Percentiles rank a stretch among this genome's conserved stretches.
phyloP scores from a whole-genome alignment of 2,888 invertebrate species.

The Thymelicus lineola region DNA sequence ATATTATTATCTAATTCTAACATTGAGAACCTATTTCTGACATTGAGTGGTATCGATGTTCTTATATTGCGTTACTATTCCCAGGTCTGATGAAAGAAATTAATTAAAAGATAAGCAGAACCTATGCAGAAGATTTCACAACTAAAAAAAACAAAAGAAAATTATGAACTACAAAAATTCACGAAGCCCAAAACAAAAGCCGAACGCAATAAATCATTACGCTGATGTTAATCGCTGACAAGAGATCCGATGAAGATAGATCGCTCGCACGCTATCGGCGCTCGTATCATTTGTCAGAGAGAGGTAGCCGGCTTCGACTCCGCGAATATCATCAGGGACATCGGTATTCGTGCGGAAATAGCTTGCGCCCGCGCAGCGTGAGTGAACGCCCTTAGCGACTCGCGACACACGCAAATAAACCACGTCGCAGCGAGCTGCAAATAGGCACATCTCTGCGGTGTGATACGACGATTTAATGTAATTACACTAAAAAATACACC shows the following conservation, averaged over 20 bases:
- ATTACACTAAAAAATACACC: slow-evolving; percentile 57
- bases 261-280: slow-evolving; percentile 51
- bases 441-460: slow-evolving; percentile 55
- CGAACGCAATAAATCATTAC: slow-evolving; percentile 51
- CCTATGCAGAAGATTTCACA: too few relatives aligned
- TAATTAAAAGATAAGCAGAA: too few relatives aligned
- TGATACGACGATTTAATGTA: slow-evolving; percentile 51
- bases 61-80: too few relatives aligned
- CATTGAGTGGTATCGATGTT: too few relatives aligned
- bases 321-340: slow-evolving; percentile 45
- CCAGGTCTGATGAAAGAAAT: too few relatives aligned
- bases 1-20: too few relatives aligned
- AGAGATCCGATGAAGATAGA: slow-evolving; percentile 58
- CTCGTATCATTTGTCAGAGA: slow-evolving; percentile 55
- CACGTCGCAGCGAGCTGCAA: slow-evolving; percentile 47
- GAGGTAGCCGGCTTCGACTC: slow-evolving; percentile 19
- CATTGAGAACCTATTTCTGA: too few relatives aligned
- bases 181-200: slow-evolving; percentile 21
- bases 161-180: too few relatives aligned
- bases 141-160: too few relatives aligned
- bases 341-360: slow-evolving; percentile 51
- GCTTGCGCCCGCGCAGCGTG: slow-evolving; percentile 46
- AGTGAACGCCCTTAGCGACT: slow-evolving; percentile 78
- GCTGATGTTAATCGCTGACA: slow-evolving; percentile 55
- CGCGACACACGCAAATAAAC: slow-evolving; percentile 80